Evolutionary conservation across 2,113 vertebrate species (phyloP), one percentile per base, ranked within the genome.

Genomic region (Vimba vimba): DNA sequence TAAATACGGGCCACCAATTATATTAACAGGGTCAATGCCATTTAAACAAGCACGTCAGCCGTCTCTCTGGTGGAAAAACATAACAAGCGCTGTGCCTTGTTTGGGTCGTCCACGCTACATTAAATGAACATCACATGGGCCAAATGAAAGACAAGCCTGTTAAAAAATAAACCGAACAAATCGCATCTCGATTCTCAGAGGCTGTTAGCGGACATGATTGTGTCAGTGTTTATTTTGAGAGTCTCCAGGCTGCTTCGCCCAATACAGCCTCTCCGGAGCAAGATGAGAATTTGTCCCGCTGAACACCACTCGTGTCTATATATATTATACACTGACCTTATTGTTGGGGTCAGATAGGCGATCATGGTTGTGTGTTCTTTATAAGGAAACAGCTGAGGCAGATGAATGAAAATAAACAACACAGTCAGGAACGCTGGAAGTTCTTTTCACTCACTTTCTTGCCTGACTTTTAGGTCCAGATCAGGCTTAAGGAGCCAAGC

Each of bases 191-290:
- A 57, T 57, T 39, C 76, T 79, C 0, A 47, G 15, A 57, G 68
- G 78, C 82, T 52, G 69, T 81, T 62, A 85, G 69, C 11, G 6
- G 50, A 39, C 30, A 27, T 64, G n/a, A 50, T 71, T 52, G 36
- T 55, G 60, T 66, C 81, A 50, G 33, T 7, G 36, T 80, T 86
- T 88, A 85, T 91, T 87, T 87, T 90, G 59, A 62, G 79, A 83
- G 66, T 84, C 39, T 39, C 52, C 79, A 45, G 36, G 50, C 55
- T 80, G 57, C 23, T 79, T 66, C 21, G 75, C 9, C 66, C 36
- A 73, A 75, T 59, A 62, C 39, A 25, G 50, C 52, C 33, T 47
- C 39, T 30, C 33, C 3, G 1, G 45, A 52, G 52, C 68, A 68
- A 59, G 36, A 68, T 68, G 57, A 39, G 66, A 66, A 84, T 77